These are phyloP conservation scores for Anthrax anthrax DNA, from an alignment of 2,888 invertebrate species.

Conservation along the genomic window DNA sequence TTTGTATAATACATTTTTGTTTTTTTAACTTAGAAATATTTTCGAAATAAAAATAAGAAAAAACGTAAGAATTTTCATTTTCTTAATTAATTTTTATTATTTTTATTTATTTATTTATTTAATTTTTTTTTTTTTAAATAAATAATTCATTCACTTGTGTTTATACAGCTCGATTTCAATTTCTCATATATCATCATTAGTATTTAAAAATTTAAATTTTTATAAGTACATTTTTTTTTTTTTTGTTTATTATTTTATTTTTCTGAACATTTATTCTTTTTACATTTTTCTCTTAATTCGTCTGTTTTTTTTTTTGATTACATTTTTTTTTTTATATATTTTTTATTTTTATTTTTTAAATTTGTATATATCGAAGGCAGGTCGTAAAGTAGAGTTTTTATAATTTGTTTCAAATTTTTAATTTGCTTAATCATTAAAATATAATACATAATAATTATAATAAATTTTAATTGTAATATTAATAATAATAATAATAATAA, in stretches of 20 bases:
- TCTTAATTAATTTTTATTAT: background rate
- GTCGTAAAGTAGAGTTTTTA: slow-evolving; percentile 12
- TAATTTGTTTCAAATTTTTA: no score
- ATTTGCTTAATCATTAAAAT: no score
- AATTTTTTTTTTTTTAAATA: no score
- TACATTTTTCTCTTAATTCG: slow-evolving; percentile 4
- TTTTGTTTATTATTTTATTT: background rate
- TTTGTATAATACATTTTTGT: background rate
- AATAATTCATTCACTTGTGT: no score
- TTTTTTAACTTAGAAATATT: background rate
- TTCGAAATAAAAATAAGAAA: no score
- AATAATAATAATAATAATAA: no score
- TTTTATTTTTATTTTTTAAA: background rate
- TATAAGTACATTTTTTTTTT: background rate
- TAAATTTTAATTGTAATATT: no score
- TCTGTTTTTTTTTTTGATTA: slow-evolving; percentile 5
- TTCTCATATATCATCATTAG: no score
- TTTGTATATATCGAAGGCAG: slow-evolving; percentile 11
- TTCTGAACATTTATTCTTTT: background rate
- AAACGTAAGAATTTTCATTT: background rate
- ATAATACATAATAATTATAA: no score
- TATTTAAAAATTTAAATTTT: no score
- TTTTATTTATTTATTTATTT: background rate
- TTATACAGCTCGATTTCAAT: no score
- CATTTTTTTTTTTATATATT: background rate